Percentiles rank a stretch among this genome's conserved stretches.
These are phyloP conservation scores for Drosophila tani DNA, from an alignment of 1,140 invertebrate genomes.

Conservation along the genomic window DNA sequence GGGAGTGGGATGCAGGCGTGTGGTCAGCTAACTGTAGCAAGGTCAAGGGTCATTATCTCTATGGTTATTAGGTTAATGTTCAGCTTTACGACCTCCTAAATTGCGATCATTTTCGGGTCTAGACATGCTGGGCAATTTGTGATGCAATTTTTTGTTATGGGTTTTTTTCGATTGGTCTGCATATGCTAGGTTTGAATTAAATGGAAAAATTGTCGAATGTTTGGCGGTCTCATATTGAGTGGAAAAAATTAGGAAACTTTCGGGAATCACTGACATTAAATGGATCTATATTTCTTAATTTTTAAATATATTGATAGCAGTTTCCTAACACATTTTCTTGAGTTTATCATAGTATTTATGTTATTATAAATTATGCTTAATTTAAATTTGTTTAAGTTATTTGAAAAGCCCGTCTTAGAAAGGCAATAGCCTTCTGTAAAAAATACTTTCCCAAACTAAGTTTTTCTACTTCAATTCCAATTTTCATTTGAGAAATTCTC, in stretches of 20 bases:
- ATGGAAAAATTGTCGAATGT: conserved; percentile 11
- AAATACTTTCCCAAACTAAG: not conserved
- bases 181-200: conserved; percentile 24
- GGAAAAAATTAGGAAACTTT: not conserved
- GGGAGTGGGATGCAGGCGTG: conserved; percentile 7
- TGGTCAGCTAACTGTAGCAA: conserved; percentile 67
- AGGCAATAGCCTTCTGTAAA: not conserved
- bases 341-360: too few relatives aligned
- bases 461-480: conserved; percentile 8
- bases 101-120: conserved; percentile 34
- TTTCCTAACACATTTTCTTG: too few relatives aligned
- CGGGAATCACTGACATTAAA: too few relatives aligned
- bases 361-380: too few relatives aligned
- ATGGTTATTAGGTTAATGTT: conserved; percentile 66
- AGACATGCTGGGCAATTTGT: conserved; percentile 38
- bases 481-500: conserved; percentile 33
- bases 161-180: conserved; percentile 21
- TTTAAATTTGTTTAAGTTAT: not conserved
- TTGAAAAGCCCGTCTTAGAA: too few relatives aligned
- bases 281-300: too few relatives aligned
- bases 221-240: conserved; percentile 8
- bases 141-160: conserved; percentile 20
- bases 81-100: conserved; percentile 59
- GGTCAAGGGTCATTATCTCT: conserved; percentile 53
- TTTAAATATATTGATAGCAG: too few relatives aligned